Evolutionary conservation across 2,888 invertebrate genomes (phyloP), one percentile per base, ranked within the genome.

Genomic region (Eupithecia inturbata): DNA sequence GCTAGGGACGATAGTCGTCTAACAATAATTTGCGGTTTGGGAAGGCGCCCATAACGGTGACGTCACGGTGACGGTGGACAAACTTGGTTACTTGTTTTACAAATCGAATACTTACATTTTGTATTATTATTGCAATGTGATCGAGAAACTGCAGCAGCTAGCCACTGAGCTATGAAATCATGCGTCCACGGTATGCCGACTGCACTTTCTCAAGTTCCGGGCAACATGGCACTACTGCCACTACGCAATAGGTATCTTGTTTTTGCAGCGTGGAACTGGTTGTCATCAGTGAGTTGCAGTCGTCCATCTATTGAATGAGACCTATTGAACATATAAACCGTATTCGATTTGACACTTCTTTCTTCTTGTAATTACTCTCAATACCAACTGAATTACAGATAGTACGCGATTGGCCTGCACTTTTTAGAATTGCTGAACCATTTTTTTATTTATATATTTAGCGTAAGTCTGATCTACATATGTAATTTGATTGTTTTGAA

Each of bases 101-200:
- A 53, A 53, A 22, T 22, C 12, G 12, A 12, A 57, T 10, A n/a
- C n/a, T n/a, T n/a, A n/a, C 68, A 31, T 12, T 76, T 73, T 77
- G 71, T 79, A 74, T 78, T 72, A 82, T 82, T 87, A 82, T 83
- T 87, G 87, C 86, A 88, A 87, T 84, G 82, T 84, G 85, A 84
- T 87, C 87, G 88, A 89, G 91, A 93, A 92, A 92, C 89, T 88
- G 82, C 87, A 87, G 84, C 83, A 81, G 86, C 85, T 86, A 86
- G 85, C 87, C 89, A 92, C 87, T 92, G 91, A 91, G 91, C 88
- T 92, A 92, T 92, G 91, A 92, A 93, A 91, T 91, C 90, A 91
- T 91, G 92, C 91, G 84, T 87, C 89, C 82, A 85, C 88, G 89
- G 89, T 88, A 91, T 92, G 91, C 88, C 85, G 87, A 80, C 84